Conservation (phyloP, 2,888 invertebrate genomes). For the Aleiodes leptofemur region DNA sequence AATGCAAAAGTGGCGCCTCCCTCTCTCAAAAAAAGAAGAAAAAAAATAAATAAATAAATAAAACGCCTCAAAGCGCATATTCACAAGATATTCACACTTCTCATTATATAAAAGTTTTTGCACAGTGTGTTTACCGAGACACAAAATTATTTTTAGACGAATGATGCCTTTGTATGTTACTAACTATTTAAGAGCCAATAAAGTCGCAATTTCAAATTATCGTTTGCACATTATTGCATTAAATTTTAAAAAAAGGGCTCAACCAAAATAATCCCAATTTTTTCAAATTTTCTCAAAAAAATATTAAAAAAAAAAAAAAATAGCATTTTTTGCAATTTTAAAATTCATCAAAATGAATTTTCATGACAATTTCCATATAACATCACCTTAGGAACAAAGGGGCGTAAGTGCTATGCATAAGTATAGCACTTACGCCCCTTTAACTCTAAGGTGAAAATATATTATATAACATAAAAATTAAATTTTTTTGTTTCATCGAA, state of each 20-base stretch:
- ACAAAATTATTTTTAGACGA: constrained; percentile 65
- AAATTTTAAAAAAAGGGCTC: constrained; percentile 4
- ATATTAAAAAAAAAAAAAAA: not conserved
- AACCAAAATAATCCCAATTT: constrained; percentile 2
- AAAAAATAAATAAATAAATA: not conserved
- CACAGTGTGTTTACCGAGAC: constrained; percentile 65
- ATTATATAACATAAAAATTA: too few relatives aligned
- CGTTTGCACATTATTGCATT: constrained; percentile 38
- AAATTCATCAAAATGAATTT: not conserved
- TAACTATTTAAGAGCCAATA: constrained; percentile 53
- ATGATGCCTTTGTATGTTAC: constrained; percentile 54
- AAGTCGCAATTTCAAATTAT: constrained; percentile 28
- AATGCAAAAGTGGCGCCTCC: constrained; percentile 18
- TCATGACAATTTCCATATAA: too few relatives aligned
- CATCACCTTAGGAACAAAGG: too few relatives aligned
- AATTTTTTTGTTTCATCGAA: too few relatives aligned
- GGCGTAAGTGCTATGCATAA: not conserved
- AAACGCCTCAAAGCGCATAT: constrained; percentile 43
- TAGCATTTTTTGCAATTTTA: not conserved
- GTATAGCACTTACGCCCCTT: too few relatives aligned
- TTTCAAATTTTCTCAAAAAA: not conserved
- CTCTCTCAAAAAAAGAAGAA: not conserved
- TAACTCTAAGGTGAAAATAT: too few relatives aligned
- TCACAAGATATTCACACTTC: constrained; percentile 63
- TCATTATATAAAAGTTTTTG: constrained; percentile 70